These are phyloP conservation scores for Melipona bicolor DNA, from an alignment of 2,888 invertebrate genomes.

Conservation along the genomic window DNA sequence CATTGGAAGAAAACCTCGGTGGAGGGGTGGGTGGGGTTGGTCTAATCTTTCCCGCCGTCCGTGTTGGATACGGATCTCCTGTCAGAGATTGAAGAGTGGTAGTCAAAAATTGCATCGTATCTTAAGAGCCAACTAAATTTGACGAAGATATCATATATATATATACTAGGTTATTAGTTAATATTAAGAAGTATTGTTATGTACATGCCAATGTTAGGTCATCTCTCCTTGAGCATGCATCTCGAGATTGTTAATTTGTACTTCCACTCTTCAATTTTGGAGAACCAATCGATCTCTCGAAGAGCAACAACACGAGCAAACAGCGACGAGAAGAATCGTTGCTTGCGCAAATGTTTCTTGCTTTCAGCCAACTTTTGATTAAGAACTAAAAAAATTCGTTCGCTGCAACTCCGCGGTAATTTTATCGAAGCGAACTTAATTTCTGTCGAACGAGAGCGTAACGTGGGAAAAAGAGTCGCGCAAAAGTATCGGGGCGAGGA, in stretches of 20 bases:
- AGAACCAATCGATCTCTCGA: not conserved
- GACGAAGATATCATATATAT: not conserved
- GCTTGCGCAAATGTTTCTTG: too few species aligned
- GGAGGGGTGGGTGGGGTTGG: conserved; percentile 75
- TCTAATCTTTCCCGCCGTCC: conserved; percentile 41
- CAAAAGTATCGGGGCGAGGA: too few species aligned
- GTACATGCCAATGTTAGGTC: conserved; percentile 7
- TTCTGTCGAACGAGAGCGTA: too few species aligned
- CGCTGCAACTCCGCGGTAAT: too few species aligned
- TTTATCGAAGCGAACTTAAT: too few species aligned
- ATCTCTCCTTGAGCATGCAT: conserved; percentile 36
- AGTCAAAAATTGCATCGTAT: conserved; percentile 30
- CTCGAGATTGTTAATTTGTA: conserved; percentile 16
- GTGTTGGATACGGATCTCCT: conserved; percentile 49
- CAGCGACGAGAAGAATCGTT: too few species aligned
- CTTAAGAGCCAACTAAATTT: not conserved
- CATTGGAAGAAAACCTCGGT: conserved; percentile 74
- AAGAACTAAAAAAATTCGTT: too few species aligned
- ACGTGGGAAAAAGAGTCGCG: too few species aligned
- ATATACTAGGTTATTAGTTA: conserved; percentile 23
- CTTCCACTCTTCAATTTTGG: conserved; percentile 55
- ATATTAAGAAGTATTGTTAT: not conserved
- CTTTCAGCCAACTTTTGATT: too few species aligned
- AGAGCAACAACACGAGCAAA: not conserved
- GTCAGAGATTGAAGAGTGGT: conserved; percentile 65